Evolutionary conservation across 2,797 vertebrate genomes (phyloP), one percentile per base, ranked within the genome.

Genomic region (Pangasius larnaudii): DNA sequence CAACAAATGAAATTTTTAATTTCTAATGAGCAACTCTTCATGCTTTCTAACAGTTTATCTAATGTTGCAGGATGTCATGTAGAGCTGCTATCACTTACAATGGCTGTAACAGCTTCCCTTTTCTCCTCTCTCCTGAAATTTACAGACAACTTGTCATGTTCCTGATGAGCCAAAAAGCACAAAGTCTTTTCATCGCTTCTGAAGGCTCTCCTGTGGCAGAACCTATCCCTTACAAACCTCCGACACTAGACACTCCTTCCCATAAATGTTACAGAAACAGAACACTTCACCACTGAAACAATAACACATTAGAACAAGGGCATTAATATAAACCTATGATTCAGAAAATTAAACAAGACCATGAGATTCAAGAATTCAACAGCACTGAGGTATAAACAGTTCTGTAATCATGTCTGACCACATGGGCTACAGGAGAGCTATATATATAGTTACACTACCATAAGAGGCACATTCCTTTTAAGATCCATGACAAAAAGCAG

Each of bases 401-500:
- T 84, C 7, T 33, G 30, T 14, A 67, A 84, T 33, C 3, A 9
- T 6, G 33, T 69, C 46, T 67, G n/a, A 49, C 2, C n/a, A 14
- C 81, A 51, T 49, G n/a, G n/a, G 14, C 18, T 24, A 30, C 42
- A 3, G 18, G 30, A 84, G 81, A 22, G n/a, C 81, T 84, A 36
- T 36, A 36, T 84, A 51, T 51, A 67, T 84, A 84, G 81, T 3
- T 22, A 0, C 46, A 33, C 61, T 36, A 51, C 81, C 81, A 67
- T 84, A 69, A 84, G n/a, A 67, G 81, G 81, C 8, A 3, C 61
- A 53, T 22, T 67, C 61, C 63, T 67, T 63, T 13, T 67, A 18
- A 33, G 81, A 67, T 24, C 81, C 42, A 2, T 22, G 61, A 67
- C 81, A 51, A 84, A 67, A 84, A 67, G 46, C 81, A 69, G 81